A percentile compares a stretch with the other conserved stretches of the same genome.
Evolutionary conservation across 2,888 invertebrate species (phyloP).

Genomic region (Brenthis ino): DNA sequence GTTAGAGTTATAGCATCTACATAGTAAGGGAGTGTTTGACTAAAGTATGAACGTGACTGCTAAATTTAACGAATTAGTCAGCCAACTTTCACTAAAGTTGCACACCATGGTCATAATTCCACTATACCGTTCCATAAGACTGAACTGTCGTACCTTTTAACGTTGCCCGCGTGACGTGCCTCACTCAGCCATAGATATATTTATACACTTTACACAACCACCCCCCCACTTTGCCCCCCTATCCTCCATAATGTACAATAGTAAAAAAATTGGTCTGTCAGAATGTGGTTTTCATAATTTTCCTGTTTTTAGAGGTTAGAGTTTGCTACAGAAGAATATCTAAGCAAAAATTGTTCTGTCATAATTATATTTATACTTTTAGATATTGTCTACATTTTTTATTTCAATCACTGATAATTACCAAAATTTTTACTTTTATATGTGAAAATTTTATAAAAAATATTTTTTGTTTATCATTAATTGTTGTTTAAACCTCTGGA

Average conservation of each 20-base stretch:
- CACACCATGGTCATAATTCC: slow-evolving; percentile 27
- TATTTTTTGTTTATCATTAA: too few relatives aligned
- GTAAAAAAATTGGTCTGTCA: slow-evolving; percentile 53
- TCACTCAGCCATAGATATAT: slow-evolving; percentile 68
- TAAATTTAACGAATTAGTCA: not conserved
- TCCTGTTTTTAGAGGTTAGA: not conserved
- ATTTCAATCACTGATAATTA: too few relatives aligned
- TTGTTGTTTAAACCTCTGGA: slow-evolving; percentile 19
- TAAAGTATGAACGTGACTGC: too few relatives aligned
- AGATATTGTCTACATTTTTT: too few relatives aligned
- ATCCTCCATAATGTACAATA: slow-evolving; percentile 79
- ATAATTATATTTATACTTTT: too few relatives aligned
- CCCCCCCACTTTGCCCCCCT: slow-evolving; percentile 49
- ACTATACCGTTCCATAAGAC: slow-evolving; percentile 63
- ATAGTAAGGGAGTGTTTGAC: too few relatives aligned
- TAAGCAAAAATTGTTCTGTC: too few relatives aligned
- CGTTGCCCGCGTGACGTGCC: slow-evolving; percentile 60
- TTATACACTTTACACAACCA: slow-evolving; percentile 67
- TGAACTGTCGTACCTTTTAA: slow-evolving; percentile 57
- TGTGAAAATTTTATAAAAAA: too few relatives aligned
- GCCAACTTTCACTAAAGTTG: slow-evolving; percentile 5
- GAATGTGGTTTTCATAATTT: slow-evolving; percentile 56
- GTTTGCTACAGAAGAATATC: too few relatives aligned
- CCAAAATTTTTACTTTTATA: too few relatives aligned
- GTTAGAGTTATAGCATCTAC: too few relatives aligned